A percentile compares a stretch with the other conserved stretches of the same genome.
These are phyloP conservation scores for Bos taurus DNA, from an alignment of 2,113 vertebrate species.

Conservation along the genomic window DNA sequence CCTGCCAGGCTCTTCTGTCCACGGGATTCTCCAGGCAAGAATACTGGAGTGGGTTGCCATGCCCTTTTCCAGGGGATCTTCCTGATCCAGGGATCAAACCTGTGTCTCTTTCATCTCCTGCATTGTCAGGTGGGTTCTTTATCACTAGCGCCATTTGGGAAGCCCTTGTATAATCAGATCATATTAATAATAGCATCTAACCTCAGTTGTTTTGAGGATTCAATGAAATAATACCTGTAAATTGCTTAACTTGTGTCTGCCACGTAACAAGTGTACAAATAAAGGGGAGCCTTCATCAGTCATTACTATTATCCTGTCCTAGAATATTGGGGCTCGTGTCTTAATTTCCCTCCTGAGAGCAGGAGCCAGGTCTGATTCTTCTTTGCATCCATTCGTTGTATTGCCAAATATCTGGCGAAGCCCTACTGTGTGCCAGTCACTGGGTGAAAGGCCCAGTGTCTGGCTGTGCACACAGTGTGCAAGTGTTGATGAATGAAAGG, in stretches of 20 bases:
- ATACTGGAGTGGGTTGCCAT: not conserved
- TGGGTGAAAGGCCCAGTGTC: not conserved
- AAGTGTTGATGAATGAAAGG: not conserved
- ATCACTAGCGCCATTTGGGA: not conserved
- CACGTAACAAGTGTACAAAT: too few species aligned
- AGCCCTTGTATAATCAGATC: not conserved
- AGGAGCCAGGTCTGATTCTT: not conserved
- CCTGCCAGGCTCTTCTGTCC: not conserved
- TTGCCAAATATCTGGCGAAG: not conserved
- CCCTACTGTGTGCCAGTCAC: not conserved
- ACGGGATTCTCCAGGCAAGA: not conserved
- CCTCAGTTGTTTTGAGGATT: not conserved
- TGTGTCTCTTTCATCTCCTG: not conserved
- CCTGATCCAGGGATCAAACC: not conserved
- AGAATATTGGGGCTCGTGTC: not conserved
- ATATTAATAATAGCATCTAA: not conserved
- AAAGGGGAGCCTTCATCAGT: not conserved
- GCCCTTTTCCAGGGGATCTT: not conserved
- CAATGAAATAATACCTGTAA: not conserved
- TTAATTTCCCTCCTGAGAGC: not conserved
- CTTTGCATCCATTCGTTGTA: not conserved
- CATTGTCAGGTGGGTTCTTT: not conserved
- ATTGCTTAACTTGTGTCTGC: not conserved
- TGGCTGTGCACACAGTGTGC: not conserved
- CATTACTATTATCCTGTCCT: not conserved